Percentiles rank a stretch among this genome's conserved stretches.
These are phyloP conservation scores for Phocoena phocoena DNA, from an alignment of 2,113 vertebrate species.

Conservation along the genomic window DNA sequence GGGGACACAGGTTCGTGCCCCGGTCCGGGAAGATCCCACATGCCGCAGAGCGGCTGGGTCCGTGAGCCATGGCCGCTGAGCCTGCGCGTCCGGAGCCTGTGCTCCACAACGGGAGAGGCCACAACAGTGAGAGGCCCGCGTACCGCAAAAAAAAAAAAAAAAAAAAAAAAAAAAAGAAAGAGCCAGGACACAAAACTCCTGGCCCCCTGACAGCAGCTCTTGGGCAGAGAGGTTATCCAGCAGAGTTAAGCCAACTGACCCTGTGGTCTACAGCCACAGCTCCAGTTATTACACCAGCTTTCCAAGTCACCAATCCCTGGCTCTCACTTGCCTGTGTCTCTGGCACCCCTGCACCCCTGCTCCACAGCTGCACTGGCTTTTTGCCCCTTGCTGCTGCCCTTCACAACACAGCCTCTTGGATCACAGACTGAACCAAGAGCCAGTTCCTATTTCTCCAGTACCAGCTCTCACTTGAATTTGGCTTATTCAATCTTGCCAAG, in stretches of 20 bases:
- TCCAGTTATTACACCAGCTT: background rate
- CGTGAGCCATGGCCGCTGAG: too few relatives aligned
- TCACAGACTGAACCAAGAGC: constrained; percentile 23
- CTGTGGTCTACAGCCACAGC: background rate
- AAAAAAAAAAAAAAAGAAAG: background rate
- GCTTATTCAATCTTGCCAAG: background rate
- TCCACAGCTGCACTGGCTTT: background rate
- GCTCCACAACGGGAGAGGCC: too few relatives aligned
- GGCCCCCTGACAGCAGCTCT: background rate
- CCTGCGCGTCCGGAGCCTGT: too few relatives aligned
- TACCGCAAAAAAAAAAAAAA: background rate
- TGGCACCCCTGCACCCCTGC: background rate
- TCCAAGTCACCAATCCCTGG: background rate
- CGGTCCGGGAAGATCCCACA: too few relatives aligned
- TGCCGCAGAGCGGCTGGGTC: too few relatives aligned
- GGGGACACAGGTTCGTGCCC: too few relatives aligned
- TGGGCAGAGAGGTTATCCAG: background rate
- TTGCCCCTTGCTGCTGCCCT: constrained; percentile 18
- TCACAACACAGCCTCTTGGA: constrained; percentile 1
- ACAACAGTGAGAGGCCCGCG: too few relatives aligned
- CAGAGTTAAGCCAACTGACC: constrained; percentile 28
- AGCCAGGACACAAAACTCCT: background rate
- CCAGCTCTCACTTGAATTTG: constrained; percentile 29
- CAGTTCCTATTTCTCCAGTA: constrained; percentile 42
- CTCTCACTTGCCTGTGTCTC: background rate